Conservation (phyloP, 2,888 invertebrate species). For the Pantelozetes paolii region DNA sequence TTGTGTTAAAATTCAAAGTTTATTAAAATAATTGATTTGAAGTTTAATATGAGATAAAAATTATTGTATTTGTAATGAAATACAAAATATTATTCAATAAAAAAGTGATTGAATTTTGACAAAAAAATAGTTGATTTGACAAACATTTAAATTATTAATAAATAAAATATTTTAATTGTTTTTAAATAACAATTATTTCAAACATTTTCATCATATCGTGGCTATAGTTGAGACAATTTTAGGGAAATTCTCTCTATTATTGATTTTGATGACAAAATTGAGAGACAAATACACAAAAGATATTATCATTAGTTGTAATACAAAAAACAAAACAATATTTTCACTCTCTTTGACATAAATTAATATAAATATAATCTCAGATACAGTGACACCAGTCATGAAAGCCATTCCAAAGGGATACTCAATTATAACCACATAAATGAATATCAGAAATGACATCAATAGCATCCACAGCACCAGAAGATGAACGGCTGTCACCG, state of each 20-base stretch:
- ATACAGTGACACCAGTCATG: slow-evolving; percentile 26
- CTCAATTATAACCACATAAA: not conserved
- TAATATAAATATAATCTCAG: not conserved
- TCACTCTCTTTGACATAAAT: not conserved
- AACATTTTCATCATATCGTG: not conserved
- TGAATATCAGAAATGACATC: not conserved
- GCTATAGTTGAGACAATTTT: not conserved
- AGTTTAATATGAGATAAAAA: too few relatives aligned
- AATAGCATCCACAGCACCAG: not conserved
- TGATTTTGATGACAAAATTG: not conserved
- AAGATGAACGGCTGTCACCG: not conserved
- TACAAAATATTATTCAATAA: too few relatives aligned
- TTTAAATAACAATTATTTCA: not conserved
- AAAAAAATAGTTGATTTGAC: too few relatives aligned
- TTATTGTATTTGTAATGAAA: too few relatives aligned
- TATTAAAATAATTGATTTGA: too few relatives aligned
- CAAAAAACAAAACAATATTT: not conserved
- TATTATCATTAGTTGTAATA: not conserved
- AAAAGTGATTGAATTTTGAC: too few relatives aligned
- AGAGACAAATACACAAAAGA: not conserved
- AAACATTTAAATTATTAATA: too few relatives aligned
- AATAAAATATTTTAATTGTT: not conserved
- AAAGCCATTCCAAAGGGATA: not conserved
- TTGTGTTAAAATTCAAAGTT: too few relatives aligned
- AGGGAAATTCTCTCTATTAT: not conserved